Evolutionary conservation across 2,113 vertebrate genomes (phyloP).

Genomic region (Brachyhypopomus gauderio): DNA sequence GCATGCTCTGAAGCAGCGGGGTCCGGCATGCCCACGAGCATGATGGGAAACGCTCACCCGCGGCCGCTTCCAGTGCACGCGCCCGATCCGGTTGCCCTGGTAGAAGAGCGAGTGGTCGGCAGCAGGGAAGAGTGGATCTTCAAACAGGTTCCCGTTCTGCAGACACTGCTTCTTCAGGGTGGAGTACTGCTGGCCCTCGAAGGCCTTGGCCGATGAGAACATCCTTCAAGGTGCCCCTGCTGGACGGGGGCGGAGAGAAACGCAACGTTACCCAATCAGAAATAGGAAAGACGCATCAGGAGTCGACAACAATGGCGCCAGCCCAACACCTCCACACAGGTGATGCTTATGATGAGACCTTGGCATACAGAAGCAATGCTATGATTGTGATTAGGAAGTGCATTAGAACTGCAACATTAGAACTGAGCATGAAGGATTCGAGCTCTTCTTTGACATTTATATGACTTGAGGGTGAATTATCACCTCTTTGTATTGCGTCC

Average conservation of each 20-base stretch:
- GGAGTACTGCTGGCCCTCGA: slow-evolving; percentile 86
- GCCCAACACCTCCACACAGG: background rate
- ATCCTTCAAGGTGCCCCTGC: slow-evolving; percentile 77
- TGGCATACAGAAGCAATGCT: background rate
- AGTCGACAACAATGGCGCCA: background rate
- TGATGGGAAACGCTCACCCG: slow-evolving; percentile 74
- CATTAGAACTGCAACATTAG: too few relatives aligned
- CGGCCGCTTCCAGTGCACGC: slow-evolving; percentile 90
- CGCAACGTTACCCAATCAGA: too few relatives aligned
- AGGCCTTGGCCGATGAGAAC: slow-evolving; percentile 88
- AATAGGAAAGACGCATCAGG: background rate
- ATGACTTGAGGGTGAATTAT: slow-evolving; percentile 30
- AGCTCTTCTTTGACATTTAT: background rate
- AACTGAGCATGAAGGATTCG: background rate
- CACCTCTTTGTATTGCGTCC: background rate
- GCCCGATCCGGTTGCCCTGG: slow-evolving; percentile 81
- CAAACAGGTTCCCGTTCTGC: slow-evolving; percentile 86
- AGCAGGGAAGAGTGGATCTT: slow-evolving; percentile 88
- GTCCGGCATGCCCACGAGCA: too few relatives aligned
- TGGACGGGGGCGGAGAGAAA: slow-evolving; percentile 6
- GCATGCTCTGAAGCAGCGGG: background rate
- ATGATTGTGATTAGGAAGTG: background rate
- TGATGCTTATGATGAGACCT: background rate
- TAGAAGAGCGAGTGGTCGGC: slow-evolving; percentile 86
- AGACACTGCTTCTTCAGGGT: slow-evolving; percentile 89